phyloP scores from a whole-genome alignment of 2,113 vertebrate species.

The Anarhynchus alexandrinus region DNA sequence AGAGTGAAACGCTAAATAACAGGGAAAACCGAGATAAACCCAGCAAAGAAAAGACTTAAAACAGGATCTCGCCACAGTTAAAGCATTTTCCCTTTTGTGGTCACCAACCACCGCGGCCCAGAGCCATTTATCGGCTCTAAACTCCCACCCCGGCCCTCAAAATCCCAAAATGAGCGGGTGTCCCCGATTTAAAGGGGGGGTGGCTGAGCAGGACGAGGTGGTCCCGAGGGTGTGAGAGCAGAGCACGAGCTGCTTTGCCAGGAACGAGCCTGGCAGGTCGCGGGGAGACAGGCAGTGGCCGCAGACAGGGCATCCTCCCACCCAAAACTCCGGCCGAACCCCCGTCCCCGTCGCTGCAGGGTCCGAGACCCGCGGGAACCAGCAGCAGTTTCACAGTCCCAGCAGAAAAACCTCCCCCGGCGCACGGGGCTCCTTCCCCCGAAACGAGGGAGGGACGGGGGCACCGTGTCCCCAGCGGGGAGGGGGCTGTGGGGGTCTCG shows the following conservation, averaged over 20 bases:
- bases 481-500: no score
- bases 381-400: no score
- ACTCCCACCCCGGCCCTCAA: no score
- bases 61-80: not conserved
- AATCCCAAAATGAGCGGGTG: no score
- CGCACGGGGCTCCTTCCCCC: not conserved
- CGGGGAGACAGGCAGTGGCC: no score
- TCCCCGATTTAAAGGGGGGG: not conserved
- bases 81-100: not conserved
- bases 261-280: not conserved
- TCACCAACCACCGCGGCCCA: not conserved
- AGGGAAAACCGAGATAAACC: not conserved
- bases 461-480: not conserved
- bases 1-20: fast-evolving
- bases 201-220: no score
- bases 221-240: no score
- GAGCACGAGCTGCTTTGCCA: not conserved
- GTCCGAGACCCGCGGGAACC: not conserved
- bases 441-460: not conserved
- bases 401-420: not conserved
- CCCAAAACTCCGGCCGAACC: no score
- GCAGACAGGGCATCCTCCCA: no score
- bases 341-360: no score
- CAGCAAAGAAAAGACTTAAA: fast-evolving
- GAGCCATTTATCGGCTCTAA: not conserved